These are phyloP conservation scores for Calyptomena viridis DNA, from an alignment of 2,113 vertebrate genomes.

Conservation along the genomic window DNA sequence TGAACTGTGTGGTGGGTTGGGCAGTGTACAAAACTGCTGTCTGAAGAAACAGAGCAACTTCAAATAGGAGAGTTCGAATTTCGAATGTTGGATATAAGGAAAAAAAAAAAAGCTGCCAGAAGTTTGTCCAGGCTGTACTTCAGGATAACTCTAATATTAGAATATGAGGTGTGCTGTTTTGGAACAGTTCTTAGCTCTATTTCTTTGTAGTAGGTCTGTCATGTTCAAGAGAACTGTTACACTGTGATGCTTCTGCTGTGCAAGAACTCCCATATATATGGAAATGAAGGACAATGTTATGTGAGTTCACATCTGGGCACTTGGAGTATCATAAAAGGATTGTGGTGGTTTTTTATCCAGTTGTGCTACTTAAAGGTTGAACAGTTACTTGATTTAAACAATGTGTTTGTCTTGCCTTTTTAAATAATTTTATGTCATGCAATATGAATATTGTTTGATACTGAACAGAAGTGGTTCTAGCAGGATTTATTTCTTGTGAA, in stretches of 20 bases:
- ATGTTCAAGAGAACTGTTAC: neutral
- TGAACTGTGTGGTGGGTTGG: neutral
- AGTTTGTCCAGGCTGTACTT: neutral
- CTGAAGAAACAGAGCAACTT: neutral
- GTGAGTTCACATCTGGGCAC: neutral
- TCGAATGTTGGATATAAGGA: neutral
- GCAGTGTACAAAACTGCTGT: neutral
- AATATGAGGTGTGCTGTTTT: neutral
- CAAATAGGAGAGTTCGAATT: neutral
- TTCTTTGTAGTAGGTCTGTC: neutral
- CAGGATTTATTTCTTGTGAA: neutral
- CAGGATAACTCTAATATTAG: rapidly evolving
- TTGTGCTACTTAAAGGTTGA: neutral
- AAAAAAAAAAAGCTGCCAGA: rapidly evolving
- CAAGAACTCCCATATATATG: neutral
- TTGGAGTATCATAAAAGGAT: neutral
- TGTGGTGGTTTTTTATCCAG: neutral
- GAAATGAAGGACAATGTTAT: neutral
- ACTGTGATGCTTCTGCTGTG: neutral
- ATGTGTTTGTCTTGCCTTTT: neutral
- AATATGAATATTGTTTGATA: neutral
- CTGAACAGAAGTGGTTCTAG: neutral
- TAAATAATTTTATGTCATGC: neutral
- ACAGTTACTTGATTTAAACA: neutral
- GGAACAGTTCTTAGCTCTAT: neutral